These are phyloP conservation scores for Creontiades dilutus DNA, from an alignment of 2,888 invertebrate genomes.

Conservation along the genomic window DNA sequence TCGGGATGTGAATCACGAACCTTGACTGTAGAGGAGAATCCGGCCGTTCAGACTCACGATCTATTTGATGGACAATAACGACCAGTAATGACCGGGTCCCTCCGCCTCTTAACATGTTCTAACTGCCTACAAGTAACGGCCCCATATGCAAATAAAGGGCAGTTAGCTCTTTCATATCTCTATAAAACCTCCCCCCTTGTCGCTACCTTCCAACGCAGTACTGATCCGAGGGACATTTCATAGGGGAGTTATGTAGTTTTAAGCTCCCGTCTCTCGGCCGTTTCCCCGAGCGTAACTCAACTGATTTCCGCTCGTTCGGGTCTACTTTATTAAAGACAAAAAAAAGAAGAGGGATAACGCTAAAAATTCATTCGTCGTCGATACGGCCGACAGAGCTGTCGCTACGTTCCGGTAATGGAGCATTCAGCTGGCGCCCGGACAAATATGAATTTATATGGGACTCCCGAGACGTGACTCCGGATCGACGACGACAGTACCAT, in stretches of 20 bases:
- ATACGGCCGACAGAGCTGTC: not conserved
- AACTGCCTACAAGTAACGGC: constrained; percentile 53
- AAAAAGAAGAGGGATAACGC: no score
- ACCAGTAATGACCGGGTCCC: not conserved
- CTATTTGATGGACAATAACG: constrained; percentile 61
- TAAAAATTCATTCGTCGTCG: constrained; percentile 6
- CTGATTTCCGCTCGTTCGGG: constrained; percentile 31
- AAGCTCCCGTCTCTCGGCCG: not conserved
- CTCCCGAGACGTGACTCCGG: no score
- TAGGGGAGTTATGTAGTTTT: constrained; percentile 15
- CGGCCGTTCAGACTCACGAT: not conserved
- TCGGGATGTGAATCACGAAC: not conserved
- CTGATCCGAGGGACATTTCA: constrained; percentile 21
- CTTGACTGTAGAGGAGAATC: not conserved
- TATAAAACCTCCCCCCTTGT: constrained; percentile 15
- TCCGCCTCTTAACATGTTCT: constrained; percentile 24
- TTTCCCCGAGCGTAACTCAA: not conserved
- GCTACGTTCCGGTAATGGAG: not conserved
- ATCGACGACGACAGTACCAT: no score
- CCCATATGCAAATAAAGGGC: constrained; percentile 48
- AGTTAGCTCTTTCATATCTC: constrained; percentile 62
- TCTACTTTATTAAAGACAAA: not conserved
- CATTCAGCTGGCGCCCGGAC: not conserved
- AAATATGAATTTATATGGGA: no score
- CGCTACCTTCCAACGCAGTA: not conserved